A percentile compares a stretch with the other conserved stretches of the same genome.
Conservation (phyloP, 2,888 invertebrate genomes). For the Palloptera scutellata region DNA sequence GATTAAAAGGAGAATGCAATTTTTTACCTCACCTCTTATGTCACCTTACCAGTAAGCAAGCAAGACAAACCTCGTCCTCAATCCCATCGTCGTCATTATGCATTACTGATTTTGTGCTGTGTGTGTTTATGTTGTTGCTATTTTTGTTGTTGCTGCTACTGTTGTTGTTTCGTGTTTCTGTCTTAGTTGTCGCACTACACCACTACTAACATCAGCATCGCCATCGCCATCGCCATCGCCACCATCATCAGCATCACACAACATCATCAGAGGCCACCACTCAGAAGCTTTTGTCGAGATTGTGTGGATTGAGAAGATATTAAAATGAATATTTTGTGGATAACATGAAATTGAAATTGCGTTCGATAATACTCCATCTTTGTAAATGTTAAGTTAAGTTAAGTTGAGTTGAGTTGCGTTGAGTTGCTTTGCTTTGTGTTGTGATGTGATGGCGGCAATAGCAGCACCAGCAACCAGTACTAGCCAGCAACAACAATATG, state of each 20-base stretch:
- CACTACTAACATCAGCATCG: neutral
- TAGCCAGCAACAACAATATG: conserved; percentile 22
- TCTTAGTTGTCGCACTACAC: conserved; percentile 28
- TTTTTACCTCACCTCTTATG: conserved; percentile 1
- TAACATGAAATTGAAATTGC: conserved; percentile 57
- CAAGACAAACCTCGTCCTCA: conserved; percentile 28
- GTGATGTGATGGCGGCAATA: conserved; percentile 35
- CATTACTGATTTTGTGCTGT: conserved; percentile 29
- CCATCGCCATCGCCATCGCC: conserved; percentile 25
- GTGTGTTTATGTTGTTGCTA: conserved; percentile 10
- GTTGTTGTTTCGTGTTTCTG: conserved; percentile 7
- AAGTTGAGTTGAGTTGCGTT: too few species aligned
- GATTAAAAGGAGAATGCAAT: conserved; percentile 27
- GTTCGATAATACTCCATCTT: conserved; percentile 44
- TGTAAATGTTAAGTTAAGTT: conserved; percentile 23
- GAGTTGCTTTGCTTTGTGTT: too few species aligned
- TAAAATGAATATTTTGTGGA: conserved; percentile 61
- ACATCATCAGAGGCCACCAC: conserved; percentile 25
- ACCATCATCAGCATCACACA: conserved; percentile 21
- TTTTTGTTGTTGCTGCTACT: conserved; percentile 5
- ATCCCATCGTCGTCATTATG: conserved; percentile 36
- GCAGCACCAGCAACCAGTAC: conserved; percentile 7
- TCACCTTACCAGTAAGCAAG: conserved; percentile 11
- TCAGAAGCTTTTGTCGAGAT: conserved; percentile 44
- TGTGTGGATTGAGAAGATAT: conserved; percentile 58